A percentile compares a stretch with the other conserved stretches of the same genome.
Conservation (phyloP, 37 sponge, comb jelly and placozoan species). For the Agelas oroides region DNA sequence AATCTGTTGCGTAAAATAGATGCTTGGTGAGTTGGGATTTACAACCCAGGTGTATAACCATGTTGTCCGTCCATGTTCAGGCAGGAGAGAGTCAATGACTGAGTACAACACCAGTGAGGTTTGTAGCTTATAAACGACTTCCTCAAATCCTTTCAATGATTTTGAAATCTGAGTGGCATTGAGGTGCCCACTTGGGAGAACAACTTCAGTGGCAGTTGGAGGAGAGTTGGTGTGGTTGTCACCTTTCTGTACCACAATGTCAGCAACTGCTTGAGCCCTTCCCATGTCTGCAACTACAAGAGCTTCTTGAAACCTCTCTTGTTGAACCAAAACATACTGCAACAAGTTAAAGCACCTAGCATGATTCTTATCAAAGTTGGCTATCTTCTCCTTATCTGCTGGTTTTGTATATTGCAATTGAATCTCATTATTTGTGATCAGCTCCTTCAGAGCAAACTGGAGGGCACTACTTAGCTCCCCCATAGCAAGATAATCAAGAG, state of each 20-base stretch:
- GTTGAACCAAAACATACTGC: constrained; percentile 10
- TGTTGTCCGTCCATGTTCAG: neutral
- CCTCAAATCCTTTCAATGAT: neutral
- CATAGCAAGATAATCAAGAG: constrained; percentile 13
- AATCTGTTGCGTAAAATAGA: neutral
- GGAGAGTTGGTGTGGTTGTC: too few species aligned
- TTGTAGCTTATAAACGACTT: neutral
- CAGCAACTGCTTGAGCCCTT: constrained; percentile 21
- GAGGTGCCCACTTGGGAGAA: neutral
- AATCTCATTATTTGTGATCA: neutral
- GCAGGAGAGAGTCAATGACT: neutral
- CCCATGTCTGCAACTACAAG: constrained; percentile 13
- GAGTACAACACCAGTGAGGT: constrained; percentile 24
- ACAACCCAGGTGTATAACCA: constrained; percentile 31
- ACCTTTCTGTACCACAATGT: neutral
- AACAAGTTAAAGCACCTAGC: constrained; percentile 1
- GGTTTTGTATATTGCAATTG: neutral
- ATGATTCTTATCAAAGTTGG: constrained; percentile 43
- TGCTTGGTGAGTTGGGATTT: neutral
- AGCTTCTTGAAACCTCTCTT: constrained; percentile 9
- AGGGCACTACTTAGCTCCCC: neutral
- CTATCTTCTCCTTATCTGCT: constrained; percentile 12
- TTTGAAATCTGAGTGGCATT: neutral
- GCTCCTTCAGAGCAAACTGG: neutral
- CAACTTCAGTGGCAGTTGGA: neutral